These are phyloP conservation scores for Fragum whitleyi DNA, from an alignment of 2,888 invertebrate genomes.

Conservation along the genomic window DNA sequence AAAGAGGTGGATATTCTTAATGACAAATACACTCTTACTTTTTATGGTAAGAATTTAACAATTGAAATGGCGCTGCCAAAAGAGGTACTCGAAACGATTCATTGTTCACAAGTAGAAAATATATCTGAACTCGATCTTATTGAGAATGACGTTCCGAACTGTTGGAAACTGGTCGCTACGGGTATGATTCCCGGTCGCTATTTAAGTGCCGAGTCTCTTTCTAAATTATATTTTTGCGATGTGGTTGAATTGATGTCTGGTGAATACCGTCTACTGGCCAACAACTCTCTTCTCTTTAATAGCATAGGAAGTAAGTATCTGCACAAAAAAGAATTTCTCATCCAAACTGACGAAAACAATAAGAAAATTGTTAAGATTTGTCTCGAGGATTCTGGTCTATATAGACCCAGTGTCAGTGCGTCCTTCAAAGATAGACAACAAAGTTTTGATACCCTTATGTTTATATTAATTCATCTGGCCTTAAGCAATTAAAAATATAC, in stretches of 20 bases:
- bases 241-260: background rate
- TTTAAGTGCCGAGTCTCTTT: background rate
- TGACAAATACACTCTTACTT: background rate
- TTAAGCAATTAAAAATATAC: too few species aligned
- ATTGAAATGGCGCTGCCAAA: background rate
- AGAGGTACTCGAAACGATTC: background rate
- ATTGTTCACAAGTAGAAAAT: background rate
- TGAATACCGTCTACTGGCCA: background rate
- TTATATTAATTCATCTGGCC: too few species aligned
- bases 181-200: background rate
- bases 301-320: background rate
- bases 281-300: conserved; percentile 3
- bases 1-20: background rate
- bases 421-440: too few species aligned
- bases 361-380: background rate
- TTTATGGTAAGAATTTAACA: background rate
- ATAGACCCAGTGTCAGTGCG: too few species aligned
- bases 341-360: background rate
- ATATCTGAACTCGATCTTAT: background rate
- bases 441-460: too few species aligned
- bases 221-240: conserved; percentile 4
- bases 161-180: background rate
- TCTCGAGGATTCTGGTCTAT: conserved; percentile 4
- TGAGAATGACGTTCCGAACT: background rate
- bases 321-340: background rate